phyloP scores from a whole-genome alignment of 2,888 invertebrate species.

The Hyposoter dolosus region DNA sequence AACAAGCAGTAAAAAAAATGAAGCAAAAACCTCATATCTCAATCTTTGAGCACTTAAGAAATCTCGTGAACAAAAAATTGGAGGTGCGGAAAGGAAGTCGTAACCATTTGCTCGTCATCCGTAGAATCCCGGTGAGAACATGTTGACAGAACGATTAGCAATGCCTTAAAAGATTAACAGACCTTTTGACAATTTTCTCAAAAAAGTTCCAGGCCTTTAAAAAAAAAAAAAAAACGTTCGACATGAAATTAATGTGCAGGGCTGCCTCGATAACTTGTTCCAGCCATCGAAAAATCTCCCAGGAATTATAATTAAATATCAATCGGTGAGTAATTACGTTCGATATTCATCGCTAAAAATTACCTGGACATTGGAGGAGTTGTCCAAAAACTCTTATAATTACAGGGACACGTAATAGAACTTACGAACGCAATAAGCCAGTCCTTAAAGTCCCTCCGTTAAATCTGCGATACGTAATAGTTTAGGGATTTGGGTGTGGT shows the following conservation, averaged over 20 bases:
- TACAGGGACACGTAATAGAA: background rate
- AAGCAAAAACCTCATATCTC: slow-evolving; percentile 32
- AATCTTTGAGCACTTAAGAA: slow-evolving; percentile 57
- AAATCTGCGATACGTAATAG: slow-evolving; percentile 67
- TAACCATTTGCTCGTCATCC: slow-evolving; percentile 43
- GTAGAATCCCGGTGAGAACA: slow-evolving; percentile 50
- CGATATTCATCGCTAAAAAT: too few species aligned
- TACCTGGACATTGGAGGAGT: too few species aligned
- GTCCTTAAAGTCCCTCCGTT: slow-evolving; percentile 52
- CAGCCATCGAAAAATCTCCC: background rate
- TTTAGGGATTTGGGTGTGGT: slow-evolving; percentile 55
- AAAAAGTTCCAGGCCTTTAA: background rate
- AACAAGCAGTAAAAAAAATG: slow-evolving; percentile 6
- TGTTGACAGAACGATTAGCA: slow-evolving; percentile 46
- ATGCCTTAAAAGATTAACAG: background rate
- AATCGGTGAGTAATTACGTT: too few species aligned
- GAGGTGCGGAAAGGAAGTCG: slow-evolving; percentile 24
- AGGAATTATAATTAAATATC: background rate
- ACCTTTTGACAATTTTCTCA: background rate
- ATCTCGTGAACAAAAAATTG: background rate
- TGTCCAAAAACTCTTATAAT: background rate
- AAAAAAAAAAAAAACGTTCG: background rate
- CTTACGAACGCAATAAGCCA: background rate
- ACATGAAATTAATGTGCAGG: background rate
- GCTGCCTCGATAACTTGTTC: background rate